Evolutionary conservation across 2,888 invertebrate genomes (phyloP).

Genomic region (Noctua pronuba): DNA sequence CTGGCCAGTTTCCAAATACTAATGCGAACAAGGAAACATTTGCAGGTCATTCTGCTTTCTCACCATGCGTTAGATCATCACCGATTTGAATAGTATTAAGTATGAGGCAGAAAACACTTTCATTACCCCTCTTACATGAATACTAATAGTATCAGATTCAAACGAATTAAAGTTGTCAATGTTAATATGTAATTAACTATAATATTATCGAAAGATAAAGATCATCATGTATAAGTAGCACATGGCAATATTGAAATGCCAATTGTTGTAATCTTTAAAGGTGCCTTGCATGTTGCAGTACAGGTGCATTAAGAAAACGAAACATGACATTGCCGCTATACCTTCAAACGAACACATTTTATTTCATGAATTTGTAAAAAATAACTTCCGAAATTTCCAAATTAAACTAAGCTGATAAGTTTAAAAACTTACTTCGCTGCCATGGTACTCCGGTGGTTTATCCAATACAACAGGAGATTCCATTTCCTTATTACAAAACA

Average conservation of each 20-base stretch:
- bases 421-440: constrained; percentile 87
- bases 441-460: constrained; percentile 91
- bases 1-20: constrained; percentile 74
- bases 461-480: constrained; percentile 92
- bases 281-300: neutral
- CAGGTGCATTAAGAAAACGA: constrained; percentile 27
- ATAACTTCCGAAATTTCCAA: neutral
- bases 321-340: neutral
- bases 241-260: constrained; percentile 7
- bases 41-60: constrained; percentile 63
- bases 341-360: constrained; percentile 3
- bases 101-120: constrained; percentile 11
- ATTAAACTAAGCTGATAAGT: constrained; percentile 16
- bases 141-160: neutral
- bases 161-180: neutral
- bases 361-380: constrained; percentile 15
- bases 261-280: constrained; percentile 24
- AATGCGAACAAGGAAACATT: constrained; percentile 68
- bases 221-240: neutral
- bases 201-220: neutral
- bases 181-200: neutral
- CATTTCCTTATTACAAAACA: constrained; percentile 83
- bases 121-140: neutral
- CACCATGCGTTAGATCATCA: constrained; percentile 46
- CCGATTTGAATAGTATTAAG: constrained; percentile 18